Conservation (phyloP, 2,797 vertebrate species). For the Ptychadena robeensis region DNA sequence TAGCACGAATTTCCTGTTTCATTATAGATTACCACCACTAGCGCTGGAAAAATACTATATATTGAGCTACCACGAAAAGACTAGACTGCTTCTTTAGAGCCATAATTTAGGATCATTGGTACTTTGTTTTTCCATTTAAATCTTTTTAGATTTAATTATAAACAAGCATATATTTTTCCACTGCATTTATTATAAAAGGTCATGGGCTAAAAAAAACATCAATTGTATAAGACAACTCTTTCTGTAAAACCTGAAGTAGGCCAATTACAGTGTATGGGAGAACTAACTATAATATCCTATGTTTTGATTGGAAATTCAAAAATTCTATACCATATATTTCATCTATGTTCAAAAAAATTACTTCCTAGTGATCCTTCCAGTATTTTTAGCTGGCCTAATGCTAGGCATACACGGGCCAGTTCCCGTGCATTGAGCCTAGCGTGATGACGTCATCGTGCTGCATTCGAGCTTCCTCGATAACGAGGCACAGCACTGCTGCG, state of each 20-base stretch:
- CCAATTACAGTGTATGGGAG: not conserved
- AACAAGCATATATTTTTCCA: not conserved
- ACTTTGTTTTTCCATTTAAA: not conserved
- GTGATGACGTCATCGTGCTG: too few relatives aligned
- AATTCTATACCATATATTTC: too few relatives aligned
- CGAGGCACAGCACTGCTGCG: too few relatives aligned
- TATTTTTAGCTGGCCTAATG: too few relatives aligned
- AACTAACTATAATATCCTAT: not conserved
- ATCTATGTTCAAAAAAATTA: too few relatives aligned
- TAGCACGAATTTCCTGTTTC: constrained; percentile 56
- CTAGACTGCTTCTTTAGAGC: not conserved
- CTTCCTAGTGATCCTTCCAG: too few relatives aligned
- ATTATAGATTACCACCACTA: constrained; percentile 47
- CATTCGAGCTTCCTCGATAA: too few relatives aligned
- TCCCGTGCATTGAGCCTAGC: too few relatives aligned
- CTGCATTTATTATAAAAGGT: too few relatives aligned
- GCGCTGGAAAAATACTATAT: constrained; percentile 26
- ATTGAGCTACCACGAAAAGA: not conserved
- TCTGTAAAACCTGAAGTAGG: not conserved
- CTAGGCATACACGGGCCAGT: too few relatives aligned
- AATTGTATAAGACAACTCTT: not conserved
- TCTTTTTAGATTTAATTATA: not conserved
- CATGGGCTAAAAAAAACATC: too few relatives aligned
- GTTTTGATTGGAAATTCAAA: too few relatives aligned
- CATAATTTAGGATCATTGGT: not conserved